Evolutionary conservation across 2,113 vertebrate genomes (phyloP).

Genomic region (Vidua chalybeata): DNA sequence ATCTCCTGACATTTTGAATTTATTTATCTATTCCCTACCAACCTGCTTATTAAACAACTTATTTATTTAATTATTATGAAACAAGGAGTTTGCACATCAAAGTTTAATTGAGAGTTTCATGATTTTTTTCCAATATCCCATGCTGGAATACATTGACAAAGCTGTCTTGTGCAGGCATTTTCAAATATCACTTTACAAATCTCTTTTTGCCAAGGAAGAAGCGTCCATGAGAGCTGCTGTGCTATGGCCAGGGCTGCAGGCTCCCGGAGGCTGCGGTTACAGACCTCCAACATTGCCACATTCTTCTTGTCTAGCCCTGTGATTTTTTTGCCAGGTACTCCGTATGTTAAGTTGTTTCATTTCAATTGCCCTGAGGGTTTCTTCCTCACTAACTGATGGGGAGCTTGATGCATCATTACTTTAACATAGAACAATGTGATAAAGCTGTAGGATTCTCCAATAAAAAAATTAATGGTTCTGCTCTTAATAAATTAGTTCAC

Average conservation of each 20-base stretch:
- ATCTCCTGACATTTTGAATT: neutral
- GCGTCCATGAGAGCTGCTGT: neutral
- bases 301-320: constrained; percentile 28
- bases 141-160: neutral
- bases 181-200: neutral
- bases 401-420: constrained; percentile 56
- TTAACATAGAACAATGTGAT: constrained; percentile 14
- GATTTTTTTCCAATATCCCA: neutral
- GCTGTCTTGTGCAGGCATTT: neutral
- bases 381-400: constrained; percentile 39
- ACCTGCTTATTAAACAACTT: neutral
- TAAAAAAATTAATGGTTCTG: constrained; percentile 42
- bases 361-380: constrained; percentile 52
- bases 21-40: neutral
- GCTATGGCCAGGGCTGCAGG: neutral
- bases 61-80: neutral
- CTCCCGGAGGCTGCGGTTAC: neutral
- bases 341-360: constrained; percentile 44
- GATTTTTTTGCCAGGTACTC: constrained; percentile 54
- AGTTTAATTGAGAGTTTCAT: neutral
- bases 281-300: constrained; percentile 28
- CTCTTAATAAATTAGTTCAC: constrained; percentile 54
- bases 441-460: constrained; percentile 26
- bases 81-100: neutral
- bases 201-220: neutral